Evolutionary conservation across 2,113 vertebrate genomes (phyloP), one percentile per base, ranked within the genome.

Genomic region (Bagarius yarrelli): DNA sequence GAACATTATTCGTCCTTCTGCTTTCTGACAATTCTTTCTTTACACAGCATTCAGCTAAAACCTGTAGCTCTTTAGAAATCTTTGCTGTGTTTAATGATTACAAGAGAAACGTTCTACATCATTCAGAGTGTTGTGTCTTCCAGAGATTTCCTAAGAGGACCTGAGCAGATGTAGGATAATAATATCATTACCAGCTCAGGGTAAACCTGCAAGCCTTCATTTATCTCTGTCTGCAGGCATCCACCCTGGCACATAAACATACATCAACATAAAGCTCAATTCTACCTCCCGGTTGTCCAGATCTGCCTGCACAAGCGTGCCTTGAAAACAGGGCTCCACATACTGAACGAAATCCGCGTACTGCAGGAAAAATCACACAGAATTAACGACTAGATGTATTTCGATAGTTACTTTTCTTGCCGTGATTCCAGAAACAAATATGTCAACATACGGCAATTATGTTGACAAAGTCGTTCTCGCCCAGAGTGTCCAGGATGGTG

Each of bases 401-500:
- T 4, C 23, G 16, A 77, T 32, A 19, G 19, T 21, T 27, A 52
- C 25, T 56, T 8, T 67, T 8, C 32, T 67, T 40, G 32, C 9
- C n/a, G n/a, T 47, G 25, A 25, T 55, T 25, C 5, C 27, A 13
- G 19, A 64, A 77, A 77, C 4, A 18, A 9, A 23, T 47, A 15
- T 11, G 23, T 59, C 11, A 14, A 84, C 91, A 91, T 88, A 99
- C 97, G 6, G 96, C 95, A 3, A 99, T 98, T 86, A 99, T 92
- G 76, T 99, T 99, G 85, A 99, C 95, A 67, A 99, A 99, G 92
- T 99, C 97, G 0, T 99, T 98, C 86, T 99, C 97, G 4, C 97
- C 97, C 76, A 99, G 89, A 0, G 97, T 98, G 85, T 99, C 97
- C 90, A 99, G 82, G 87, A 98, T 96, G 84, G 97, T 97, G 88